phyloP scores from a whole-genome alignment of 1,140 invertebrate genomes.

The Drosophila watanabei region DNA sequence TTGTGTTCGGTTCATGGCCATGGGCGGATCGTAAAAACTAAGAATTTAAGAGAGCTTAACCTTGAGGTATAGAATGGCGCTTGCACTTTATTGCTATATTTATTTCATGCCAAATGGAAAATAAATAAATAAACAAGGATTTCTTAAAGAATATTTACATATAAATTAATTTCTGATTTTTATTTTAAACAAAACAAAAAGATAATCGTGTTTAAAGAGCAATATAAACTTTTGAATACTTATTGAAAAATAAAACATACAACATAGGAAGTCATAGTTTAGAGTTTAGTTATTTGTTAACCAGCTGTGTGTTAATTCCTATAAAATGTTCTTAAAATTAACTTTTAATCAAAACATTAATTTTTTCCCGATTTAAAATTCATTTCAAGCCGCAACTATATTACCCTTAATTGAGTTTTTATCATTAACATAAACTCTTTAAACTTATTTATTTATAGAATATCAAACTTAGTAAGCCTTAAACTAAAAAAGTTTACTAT shows the following conservation, averaged over 20 bases:
- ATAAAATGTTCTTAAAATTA: too few species aligned
- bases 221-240: too few species aligned
- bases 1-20: conserved; percentile 19
- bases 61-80: conserved; percentile 1
- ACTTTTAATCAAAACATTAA: too few species aligned
- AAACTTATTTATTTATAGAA: not conserved
- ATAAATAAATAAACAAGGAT: not conserved
- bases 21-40: conserved; percentile 27
- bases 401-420: too few species aligned
- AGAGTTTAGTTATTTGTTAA: too few species aligned
- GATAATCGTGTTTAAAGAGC: not conserved
- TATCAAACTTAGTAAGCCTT: not conserved
- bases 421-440: not conserved
- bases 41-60: conserved; percentile 27
- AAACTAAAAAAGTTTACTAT: too few species aligned
- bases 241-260: too few species aligned
- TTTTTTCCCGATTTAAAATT: too few species aligned
- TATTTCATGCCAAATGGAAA: not conserved
- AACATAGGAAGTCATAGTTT: too few species aligned
- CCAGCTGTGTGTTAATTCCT: too few species aligned
- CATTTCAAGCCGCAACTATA: too few species aligned
- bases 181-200: not conserved
- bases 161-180: not conserved
- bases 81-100: not conserved
- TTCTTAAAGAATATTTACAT: not conserved